Evolutionary conservation across 2,797 vertebrate species (phyloP).

Genomic region (Petrocephalus schoutedeni): DNA sequence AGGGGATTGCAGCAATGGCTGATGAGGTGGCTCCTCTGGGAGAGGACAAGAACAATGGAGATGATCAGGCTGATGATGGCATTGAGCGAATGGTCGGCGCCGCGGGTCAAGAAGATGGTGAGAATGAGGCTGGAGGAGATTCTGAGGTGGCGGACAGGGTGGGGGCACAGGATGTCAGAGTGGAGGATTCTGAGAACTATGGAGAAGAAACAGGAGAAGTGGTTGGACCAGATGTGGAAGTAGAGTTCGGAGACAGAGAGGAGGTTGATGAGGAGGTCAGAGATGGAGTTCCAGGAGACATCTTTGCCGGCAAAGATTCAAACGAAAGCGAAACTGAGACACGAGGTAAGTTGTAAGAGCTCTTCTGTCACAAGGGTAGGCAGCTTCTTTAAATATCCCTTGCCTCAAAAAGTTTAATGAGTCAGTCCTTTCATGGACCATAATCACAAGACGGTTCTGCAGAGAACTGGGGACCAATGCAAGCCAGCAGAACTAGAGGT

Average conservation of each 20-base stretch:
- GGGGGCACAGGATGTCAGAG: neutral
- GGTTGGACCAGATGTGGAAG: neutral
- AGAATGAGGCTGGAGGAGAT: neutral
- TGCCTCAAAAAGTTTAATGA: neutral
- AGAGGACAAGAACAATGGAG: neutral
- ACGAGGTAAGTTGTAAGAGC: neutral
- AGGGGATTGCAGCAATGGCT: neutral
- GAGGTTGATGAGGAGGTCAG: neutral
- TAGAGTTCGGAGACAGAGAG: neutral
- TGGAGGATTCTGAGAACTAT: neutral
- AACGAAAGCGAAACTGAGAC: slow-evolving; percentile 14
- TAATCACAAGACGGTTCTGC: neutral
- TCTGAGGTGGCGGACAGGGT: neutral
- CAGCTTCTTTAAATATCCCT: neutral
- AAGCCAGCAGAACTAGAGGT: neutral
- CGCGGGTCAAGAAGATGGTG: neutral
- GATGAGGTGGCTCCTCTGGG: neutral
- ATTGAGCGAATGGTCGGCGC: neutral
- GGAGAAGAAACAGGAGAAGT: neutral
- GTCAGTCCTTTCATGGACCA: neutral
- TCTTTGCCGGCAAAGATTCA: neutral
- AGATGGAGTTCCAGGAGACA: neutral
- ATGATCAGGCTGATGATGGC: neutral
- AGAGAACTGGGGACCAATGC: neutral
- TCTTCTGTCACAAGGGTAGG: neutral